A percentile compares a stretch with the other conserved stretches of the same genome.
Conservation (phyloP, 1,140 invertebrate genomes). For the Trichonephila clavipes region DNA sequence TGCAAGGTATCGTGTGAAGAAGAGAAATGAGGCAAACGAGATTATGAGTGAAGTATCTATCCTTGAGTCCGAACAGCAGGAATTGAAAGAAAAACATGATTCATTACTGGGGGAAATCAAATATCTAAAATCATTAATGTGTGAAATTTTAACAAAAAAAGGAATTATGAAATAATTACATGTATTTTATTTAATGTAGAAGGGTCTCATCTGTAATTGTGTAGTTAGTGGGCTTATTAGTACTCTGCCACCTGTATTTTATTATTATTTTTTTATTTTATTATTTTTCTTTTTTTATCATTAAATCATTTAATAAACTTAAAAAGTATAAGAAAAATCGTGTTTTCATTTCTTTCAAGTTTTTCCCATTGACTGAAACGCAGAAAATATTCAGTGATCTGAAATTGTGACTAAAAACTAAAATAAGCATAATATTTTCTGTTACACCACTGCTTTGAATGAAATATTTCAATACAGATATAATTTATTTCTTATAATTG, state of each 20-base stretch:
- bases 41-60: constrained; percentile 30
- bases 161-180: constrained; percentile 49
- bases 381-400: no score
- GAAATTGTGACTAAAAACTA: no score
- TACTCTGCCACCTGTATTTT: constrained; percentile 66
- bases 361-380: no score
- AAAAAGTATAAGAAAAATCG: neutral
- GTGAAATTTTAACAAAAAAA: constrained; percentile 51
- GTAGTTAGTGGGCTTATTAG: constrained; percentile 58
- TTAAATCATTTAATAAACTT: constrained; percentile 27
- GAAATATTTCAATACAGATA: no score
- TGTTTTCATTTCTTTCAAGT: neutral
- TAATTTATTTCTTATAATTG: no score
- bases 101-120: constrained; percentile 60
- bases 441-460: no score
- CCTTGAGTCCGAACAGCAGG: constrained; percentile 55
- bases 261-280: neutral
- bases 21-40: constrained; percentile 26
- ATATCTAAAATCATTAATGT: constrained; percentile 66
- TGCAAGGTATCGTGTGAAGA: constrained; percentile 66
- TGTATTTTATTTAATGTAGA: neutral
- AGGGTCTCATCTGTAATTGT: constrained; percentile 41
- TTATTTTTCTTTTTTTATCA: constrained; percentile 6
- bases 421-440: no score
- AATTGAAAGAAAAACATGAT: constrained; percentile 57